phyloP scores from a whole-genome alignment of 2,797 vertebrate species.

The Catharus ustulatus region DNA sequence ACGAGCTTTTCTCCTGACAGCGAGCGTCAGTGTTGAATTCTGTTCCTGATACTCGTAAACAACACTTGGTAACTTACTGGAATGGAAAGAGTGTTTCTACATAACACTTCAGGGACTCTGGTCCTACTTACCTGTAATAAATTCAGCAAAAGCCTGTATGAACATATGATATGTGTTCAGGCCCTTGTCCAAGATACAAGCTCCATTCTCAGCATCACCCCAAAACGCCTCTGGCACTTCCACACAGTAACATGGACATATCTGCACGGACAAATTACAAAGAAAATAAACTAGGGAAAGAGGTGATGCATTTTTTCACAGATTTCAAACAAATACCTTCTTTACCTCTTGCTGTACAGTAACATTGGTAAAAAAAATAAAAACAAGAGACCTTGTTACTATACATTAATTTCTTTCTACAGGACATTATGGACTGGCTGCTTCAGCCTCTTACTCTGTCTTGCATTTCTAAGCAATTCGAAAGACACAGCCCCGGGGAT shows the following conservation, averaged over 20 bases:
- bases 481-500: not conserved
- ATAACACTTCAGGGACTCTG: not conserved
- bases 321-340: not conserved
- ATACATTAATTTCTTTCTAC: not conserved
- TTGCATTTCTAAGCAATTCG: not conserved
- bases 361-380: not conserved
- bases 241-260: not conserved
- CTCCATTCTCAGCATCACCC: not conserved
- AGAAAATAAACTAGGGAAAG: not conserved
- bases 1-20: not conserved
- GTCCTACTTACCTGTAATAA: not conserved
- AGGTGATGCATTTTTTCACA: not conserved
- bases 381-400: not conserved
- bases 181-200: not conserved
- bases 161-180: accelerated
- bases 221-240: not conserved
- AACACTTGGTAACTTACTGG: not conserved
- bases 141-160: not conserved
- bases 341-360: not conserved
- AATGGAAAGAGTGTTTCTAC: not conserved
- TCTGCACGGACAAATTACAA: not conserved
- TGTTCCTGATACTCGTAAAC: not conserved
- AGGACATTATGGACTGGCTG: not conserved
- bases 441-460: not conserved
- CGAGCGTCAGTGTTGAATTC: not conserved